A percentile compares a stretch with the other conserved stretches of the same genome.
phyloP scores from a whole-genome alignment of 1,140 invertebrate species.

The Dolichoris vasculosae region DNA sequence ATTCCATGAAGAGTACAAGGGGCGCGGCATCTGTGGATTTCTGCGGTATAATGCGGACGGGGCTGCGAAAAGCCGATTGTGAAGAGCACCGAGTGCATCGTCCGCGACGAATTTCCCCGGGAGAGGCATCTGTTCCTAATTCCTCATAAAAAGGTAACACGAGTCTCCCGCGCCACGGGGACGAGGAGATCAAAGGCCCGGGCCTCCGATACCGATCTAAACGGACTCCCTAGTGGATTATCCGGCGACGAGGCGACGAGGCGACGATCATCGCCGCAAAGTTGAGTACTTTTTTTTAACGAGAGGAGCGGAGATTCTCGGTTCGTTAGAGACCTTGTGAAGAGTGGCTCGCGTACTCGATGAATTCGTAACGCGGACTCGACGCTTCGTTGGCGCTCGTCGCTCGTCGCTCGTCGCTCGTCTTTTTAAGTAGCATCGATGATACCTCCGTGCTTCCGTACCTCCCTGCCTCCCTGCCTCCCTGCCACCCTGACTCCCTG shows the following conservation, averaged over 20 bases:
- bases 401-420: neutral
- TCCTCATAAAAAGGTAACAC: slow-evolving; percentile 28
- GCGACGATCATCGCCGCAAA: neutral
- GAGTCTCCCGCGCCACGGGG: neutral
- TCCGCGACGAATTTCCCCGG: slow-evolving; percentile 18
- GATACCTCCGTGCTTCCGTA: neutral
- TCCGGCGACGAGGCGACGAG: neutral
- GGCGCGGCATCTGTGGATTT: neutral
- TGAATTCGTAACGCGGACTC: neutral
- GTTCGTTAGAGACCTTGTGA: neutral
- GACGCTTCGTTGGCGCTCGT: neutral
- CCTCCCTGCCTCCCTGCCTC: too few relatives aligned
- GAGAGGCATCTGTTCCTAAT: neutral
- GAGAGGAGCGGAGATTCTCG: neutral
- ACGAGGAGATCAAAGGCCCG: slow-evolving; percentile 13
- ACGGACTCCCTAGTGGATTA: slow-evolving; percentile 7
- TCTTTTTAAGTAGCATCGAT: neutral
- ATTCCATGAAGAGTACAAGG: neutral
- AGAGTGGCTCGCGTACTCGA: too few relatives aligned
- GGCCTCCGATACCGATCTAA: slow-evolving; percentile 16
- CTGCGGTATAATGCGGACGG: neutral
- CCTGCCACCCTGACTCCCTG: too few relatives aligned
- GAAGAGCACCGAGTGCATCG: neutral
- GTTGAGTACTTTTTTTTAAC: neutral
- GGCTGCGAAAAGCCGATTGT: neutral